These are phyloP conservation scores for Gambusia yucatana DNA, from an alignment of 2,797 vertebrate species.

Conservation along the genomic window DNA sequence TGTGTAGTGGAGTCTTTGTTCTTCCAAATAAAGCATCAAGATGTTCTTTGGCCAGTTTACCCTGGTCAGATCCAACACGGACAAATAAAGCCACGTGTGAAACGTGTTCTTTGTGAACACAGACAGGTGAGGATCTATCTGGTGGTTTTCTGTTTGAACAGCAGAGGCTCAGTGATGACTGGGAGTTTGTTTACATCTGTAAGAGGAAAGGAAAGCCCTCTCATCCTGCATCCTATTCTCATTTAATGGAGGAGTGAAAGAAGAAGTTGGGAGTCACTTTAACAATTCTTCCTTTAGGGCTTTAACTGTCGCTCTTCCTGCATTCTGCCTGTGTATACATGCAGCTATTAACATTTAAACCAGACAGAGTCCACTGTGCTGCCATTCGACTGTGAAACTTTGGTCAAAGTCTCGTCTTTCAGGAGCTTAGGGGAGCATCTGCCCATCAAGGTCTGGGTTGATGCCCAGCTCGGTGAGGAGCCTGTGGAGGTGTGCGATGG, in stretches of 20 bases:
- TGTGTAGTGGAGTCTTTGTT: slow-evolving; percentile 47
- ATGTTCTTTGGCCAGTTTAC: slow-evolving; percentile 57
- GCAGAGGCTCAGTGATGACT: slow-evolving; percentile 57
- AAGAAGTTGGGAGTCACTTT: slow-evolving; percentile 11
- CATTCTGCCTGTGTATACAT: slow-evolving; percentile 9
- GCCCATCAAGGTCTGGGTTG: slow-evolving; percentile 32
- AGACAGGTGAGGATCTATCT: slow-evolving; percentile 53
- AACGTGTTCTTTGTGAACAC: slow-evolving; percentile 35
- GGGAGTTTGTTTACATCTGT: slow-evolving; percentile 45
- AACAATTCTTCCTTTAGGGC: slow-evolving; percentile 4
- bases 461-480: slow-evolving; percentile 60
- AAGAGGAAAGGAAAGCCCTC: slow-evolving; percentile 1
- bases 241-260: slow-evolving; percentile 14
- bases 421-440: slow-evolving; percentile 14
- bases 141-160: slow-evolving; percentile 22
- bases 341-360: slow-evolving; percentile 39
- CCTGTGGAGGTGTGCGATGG: slow-evolving; percentile 77
- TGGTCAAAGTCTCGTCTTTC: background rate
- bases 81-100: slow-evolving; percentile 9
- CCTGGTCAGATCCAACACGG: slow-evolving; percentile 14
- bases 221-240: background rate
- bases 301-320: slow-evolving; percentile 9
- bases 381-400: background rate
- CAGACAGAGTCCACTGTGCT: slow-evolving; percentile 36
- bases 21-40: slow-evolving; percentile 24